Base-by-base conservation (phyloP, 2,113 vertebrate species). In the Desmodus rotundus region DNA sequence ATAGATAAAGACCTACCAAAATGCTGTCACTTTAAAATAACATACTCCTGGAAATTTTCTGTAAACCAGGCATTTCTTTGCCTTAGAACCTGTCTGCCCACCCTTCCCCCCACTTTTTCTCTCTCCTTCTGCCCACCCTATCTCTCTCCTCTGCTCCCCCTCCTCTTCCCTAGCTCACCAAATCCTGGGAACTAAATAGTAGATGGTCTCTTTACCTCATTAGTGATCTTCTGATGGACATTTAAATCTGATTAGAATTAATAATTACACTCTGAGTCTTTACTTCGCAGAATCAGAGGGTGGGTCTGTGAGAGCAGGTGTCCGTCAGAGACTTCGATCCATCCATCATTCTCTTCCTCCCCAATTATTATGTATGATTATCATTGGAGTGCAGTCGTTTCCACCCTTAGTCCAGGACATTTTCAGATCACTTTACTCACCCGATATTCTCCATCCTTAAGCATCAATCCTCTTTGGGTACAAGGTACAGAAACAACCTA, bases 311-410 rank as follows among this genome's bases (percentile, higher is more conserved):
- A 5, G 22, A 13, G 19, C 17, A 15, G 12, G 28, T 5, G 26
- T 36, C 26, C 68, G 11, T 1, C 26, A 12, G 15, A 50, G 52
- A 63, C 9, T 13, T 15, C 8, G 15, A 2, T 10, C 24, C 38
- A 41, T 2, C 26, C 14, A 1, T n/a, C 65, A 38, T 33, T 5
- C 52, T 65, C 56, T 56, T 81, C 16, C 9, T 47, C 41, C 19
- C 16, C 5, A 3, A n/a, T 31, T 16, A 43, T 0, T 4, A 1
- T 28, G 7, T 5, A 19, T 16, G 17, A 4, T 9, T 26, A 3
- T 16, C n/a, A 13, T 12, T 33, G 16, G 3, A 3, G 4, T 2
- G 3, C 4, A 4, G 15, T 36, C 26, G 7, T 6, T 4, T 47
- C 73, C 65, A 9, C 28, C 70, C 26, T 68, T 31, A 2, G 13